Base-by-base conservation (phyloP, 2,797 vertebrate genomes). In the Fringilla coelebs region DNA sequence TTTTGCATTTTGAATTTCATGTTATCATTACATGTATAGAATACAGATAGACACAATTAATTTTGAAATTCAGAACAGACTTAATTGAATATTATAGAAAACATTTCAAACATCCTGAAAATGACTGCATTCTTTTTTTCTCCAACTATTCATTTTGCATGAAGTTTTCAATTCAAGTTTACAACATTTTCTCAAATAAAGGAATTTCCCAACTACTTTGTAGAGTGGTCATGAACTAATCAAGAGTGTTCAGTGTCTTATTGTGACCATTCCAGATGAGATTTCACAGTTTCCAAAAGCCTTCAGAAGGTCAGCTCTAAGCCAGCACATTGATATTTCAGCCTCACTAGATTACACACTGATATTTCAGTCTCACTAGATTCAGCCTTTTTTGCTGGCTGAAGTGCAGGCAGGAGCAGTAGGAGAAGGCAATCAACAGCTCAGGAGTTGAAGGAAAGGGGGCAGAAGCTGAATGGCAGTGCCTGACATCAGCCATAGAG, bases 371-470 rank as follows among this genome's bases (percentile, higher is more conserved):
- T 14, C 38, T 32, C 15, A 25, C 15, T 17, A 8, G 17, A 20
- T 51, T n/a, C 26, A n/a, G n/a, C n/a, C 32, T 65, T 67, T 67
- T 91, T 36, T 2, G 0, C 41, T 24, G 10, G 26, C 28, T 28
- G 3, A 12, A 62, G 13, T 0, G 0, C 15, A 70, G 7, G 11
- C 48, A 66, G 24, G 7, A 81, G 17, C 19, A 14, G 4, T 9
- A 24, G 12, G 8, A 81, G 17, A 58, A 52, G 2, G 7, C 19
- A 86, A 14, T 7, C 17, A 48, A 2, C 13, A 73, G 8, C 46
- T 70, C 31, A 13, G 9, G 24, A 41, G 4, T 3, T 26, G 16
- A 75, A 74, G 13, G 10, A 52, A 75, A 65, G 9, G 2, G 4
- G 43, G 13, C 21, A 29, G 15, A 4, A 75, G 11, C 11, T 16